Evolutionary conservation across 2,113 vertebrate genomes (phyloP).

Genomic region (Capreolus pygargus): DNA sequence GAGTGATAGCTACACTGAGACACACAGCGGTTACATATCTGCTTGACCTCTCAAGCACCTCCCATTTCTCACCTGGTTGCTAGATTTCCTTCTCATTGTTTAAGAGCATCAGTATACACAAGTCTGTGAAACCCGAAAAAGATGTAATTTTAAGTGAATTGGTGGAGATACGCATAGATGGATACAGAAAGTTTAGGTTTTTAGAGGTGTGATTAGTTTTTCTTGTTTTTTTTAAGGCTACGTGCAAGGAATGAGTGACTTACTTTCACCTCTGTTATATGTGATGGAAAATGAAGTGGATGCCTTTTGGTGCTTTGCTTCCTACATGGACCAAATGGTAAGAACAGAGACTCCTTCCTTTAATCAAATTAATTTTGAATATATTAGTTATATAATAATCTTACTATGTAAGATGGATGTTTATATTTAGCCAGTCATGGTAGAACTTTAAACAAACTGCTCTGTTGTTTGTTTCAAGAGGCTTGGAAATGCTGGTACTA

Average conservation of each 20-base stretch:
- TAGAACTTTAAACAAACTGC: background rate
- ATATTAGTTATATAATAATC: background rate
- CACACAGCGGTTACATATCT: background rate
- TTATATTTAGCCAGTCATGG: background rate
- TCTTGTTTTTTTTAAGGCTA: conserved; percentile 85
- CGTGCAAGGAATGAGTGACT: conserved; percentile 98
- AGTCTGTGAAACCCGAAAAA: background rate
- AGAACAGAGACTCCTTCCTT: conserved; percentile 55
- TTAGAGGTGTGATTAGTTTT: background rate
- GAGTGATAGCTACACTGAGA: background rate
- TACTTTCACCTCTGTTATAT: conserved; percentile 94
- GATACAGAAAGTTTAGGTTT: conserved; percentile 12
- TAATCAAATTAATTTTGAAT: conserved; percentile 14
- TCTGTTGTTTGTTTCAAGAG: background rate
- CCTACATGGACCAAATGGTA: conserved; percentile 98
- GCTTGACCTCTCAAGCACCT: background rate
- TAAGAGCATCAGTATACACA: background rate
- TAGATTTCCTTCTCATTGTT: background rate
- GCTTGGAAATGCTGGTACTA: conserved; percentile 9
- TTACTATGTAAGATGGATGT: background rate
- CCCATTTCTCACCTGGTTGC: background rate
- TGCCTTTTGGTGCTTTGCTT: conserved; percentile 97
- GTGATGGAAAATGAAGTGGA: conserved; percentile 98
- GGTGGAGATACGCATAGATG: background rate
- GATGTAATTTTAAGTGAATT: background rate